Evolutionary conservation across 2,888 invertebrate genomes (phyloP).

Genomic region (Netelia inedita): DNA sequence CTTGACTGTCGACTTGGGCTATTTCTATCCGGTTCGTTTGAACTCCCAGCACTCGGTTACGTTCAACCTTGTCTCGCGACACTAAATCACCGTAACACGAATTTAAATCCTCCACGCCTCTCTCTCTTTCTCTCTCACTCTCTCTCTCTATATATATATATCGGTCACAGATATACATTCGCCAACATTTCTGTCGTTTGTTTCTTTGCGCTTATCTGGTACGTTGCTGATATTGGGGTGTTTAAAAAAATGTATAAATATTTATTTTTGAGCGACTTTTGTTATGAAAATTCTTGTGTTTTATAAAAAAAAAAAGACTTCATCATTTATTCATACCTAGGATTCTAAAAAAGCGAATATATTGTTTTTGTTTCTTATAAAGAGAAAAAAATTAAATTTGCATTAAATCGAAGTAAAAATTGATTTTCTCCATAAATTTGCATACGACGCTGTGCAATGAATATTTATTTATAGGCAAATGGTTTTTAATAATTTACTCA

Average conservation of each 20-base stretch:
- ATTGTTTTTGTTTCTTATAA: too few relatives aligned
- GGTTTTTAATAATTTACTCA: slow-evolving; percentile 18
- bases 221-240: too few relatives aligned
- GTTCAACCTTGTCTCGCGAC: slow-evolving; percentile 34
- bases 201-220: too few relatives aligned
- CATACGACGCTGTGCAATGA: not conserved
- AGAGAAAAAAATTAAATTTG: not conserved
- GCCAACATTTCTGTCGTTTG: too few relatives aligned
- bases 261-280: too few relatives aligned
- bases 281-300: not conserved
- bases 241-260: too few relatives aligned
- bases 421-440: not conserved
- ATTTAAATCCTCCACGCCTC: slow-evolving; percentile 24
- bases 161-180: too few relatives aligned
- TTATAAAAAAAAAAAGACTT: too few relatives aligned
- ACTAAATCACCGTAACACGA: slow-evolving; percentile 40
- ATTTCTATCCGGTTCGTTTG: slow-evolving; percentile 46
- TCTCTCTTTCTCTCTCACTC: too few relatives aligned
- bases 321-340: too few relatives aligned
- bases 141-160: slow-evolving; percentile 3
- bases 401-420: not conserved
- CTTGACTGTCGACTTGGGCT: slow-evolving; percentile 21
- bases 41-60: not conserved
- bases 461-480: slow-evolving; percentile 5
- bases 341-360: too few relatives aligned